Conservation (phyloP, 1,140 invertebrate genomes). For the Brachionus koreanus region DNA sequence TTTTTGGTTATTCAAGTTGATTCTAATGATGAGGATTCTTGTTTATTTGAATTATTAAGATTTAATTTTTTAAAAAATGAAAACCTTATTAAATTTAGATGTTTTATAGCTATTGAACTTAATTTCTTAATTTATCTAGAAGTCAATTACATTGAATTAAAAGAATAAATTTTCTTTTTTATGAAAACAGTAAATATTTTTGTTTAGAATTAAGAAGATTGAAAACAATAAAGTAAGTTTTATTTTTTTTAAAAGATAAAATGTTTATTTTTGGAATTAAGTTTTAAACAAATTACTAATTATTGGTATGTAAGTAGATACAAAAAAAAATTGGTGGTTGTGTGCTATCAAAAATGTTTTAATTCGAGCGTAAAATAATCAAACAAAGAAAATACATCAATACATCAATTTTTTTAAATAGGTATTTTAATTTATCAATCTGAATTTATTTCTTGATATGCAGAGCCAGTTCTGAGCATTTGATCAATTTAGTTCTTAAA, state of each 20-base stretch:
- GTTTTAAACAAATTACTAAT: slow-evolving; percentile 20
- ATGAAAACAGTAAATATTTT: slow-evolving; percentile 36
- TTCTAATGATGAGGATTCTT: not conserved
- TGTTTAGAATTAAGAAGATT: not conserved
- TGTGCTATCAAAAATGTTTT: not conserved
- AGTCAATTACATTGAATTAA: not conserved
- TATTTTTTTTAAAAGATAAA: not conserved
- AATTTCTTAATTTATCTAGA: not conserved
- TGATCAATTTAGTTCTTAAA: not conserved
- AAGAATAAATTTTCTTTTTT: not conserved
- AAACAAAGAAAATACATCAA: not conserved
- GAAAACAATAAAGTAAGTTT: not conserved
- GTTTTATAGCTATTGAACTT: not conserved
- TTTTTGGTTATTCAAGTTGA: not conserved
- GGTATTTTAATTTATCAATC: not conserved
- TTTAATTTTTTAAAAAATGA: not conserved
- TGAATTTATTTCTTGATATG: not conserved
- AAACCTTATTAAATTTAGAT: not conserved
- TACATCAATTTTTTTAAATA: slow-evolving; percentile 1
- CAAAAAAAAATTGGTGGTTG: not conserved
- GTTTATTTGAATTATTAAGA: not conserved
- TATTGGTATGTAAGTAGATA: not conserved
- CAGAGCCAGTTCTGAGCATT: not conserved
- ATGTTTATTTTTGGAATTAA: slow-evolving; percentile 4
- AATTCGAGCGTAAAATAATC: slow-evolving; percentile 23